These are phyloP conservation scores for Pedetes capensis DNA, from an alignment of 2,113 vertebrate species.

Conservation along the genomic window DNA sequence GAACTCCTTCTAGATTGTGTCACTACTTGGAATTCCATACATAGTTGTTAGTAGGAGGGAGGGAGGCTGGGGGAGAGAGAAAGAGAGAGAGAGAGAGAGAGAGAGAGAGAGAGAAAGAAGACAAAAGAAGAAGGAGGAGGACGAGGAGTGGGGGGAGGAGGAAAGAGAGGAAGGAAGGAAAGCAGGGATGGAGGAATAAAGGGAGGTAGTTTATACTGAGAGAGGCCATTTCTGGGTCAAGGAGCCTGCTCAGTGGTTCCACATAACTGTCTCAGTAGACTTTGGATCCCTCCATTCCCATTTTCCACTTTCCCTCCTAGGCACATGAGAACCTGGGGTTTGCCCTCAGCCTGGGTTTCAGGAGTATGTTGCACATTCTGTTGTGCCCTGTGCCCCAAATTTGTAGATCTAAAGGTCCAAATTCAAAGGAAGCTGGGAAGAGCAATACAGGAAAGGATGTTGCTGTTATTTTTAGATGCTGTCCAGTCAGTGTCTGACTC, in stretches of 20 bases:
- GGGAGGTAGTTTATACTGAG: not conserved
- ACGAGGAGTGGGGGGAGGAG: too few relatives aligned
- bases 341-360: not conserved
- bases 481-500: too few relatives aligned
- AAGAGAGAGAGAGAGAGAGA: not conserved
- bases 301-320: not conserved
- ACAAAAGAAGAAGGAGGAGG: too few relatives aligned
- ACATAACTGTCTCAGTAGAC: fast-evolving
- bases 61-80: too few relatives aligned
- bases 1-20: not conserved
- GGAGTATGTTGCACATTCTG: not conserved
- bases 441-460: not conserved
- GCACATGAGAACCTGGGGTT: not conserved
- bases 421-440: not conserved
- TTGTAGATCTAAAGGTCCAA: not conserved
- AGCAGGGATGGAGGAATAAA: too few relatives aligned
- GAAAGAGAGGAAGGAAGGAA: not conserved
- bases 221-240: not conserved
- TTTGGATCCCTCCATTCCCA: fast-evolving
- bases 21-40: not conserved
- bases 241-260: not conserved
- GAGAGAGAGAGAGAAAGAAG: too few relatives aligned
- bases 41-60: not conserved
- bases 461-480: too few relatives aligned
- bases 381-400: not conserved